A percentile compares a stretch with the other conserved stretches of the same genome.
Evolutionary conservation across 2,113 vertebrate species (phyloP).

Genomic region (Pagrus major): DNA sequence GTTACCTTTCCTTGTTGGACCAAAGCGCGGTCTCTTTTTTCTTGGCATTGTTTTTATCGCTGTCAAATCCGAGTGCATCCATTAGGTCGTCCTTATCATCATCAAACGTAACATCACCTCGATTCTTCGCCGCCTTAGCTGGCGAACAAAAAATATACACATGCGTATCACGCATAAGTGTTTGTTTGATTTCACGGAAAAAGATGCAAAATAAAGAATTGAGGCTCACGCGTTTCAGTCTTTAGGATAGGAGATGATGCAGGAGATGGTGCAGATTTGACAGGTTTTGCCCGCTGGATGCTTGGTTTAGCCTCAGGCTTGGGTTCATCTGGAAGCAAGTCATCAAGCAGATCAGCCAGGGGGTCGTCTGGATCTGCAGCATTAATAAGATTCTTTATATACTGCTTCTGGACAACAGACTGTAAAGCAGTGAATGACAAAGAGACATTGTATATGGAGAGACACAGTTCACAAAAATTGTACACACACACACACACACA

Average conservation of each 20-base stretch:
- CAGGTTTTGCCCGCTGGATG: slow-evolving; percentile 47
- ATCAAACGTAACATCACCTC: slow-evolving; percentile 83
- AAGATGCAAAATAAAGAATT: neutral
- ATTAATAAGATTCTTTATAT: neutral
- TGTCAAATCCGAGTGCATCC: slow-evolving; percentile 86
- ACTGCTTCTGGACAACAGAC: neutral
- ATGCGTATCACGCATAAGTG: neutral
- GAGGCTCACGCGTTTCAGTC: slow-evolving; percentile 74
- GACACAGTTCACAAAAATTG: too few species aligned
- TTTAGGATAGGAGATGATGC: slow-evolving; percentile 53
- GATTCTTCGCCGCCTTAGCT: slow-evolving; percentile 70
- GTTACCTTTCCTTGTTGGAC: slow-evolving; percentile 75
- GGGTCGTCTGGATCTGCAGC: slow-evolving; percentile 82
- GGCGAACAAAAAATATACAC: slow-evolving; percentile 45
- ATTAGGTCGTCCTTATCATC: slow-evolving; percentile 88
- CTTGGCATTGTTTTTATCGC: slow-evolving; percentile 66
- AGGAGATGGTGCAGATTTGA: slow-evolving; percentile 40
- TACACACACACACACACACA: too few species aligned
- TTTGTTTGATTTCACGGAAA: neutral
- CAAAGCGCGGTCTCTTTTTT: slow-evolving; percentile 59
- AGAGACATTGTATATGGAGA: neutral
- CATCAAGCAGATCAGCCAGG: slow-evolving; percentile 82
- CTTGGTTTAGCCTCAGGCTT: slow-evolving; percentile 46
- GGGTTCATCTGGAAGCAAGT: slow-evolving; percentile 77
- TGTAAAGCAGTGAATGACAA: neutral